Percentiles rank a stretch among this genome's conserved stretches.
phyloP scores from a whole-genome alignment of 2,888 invertebrate species.

The Chalcosyrphus nemorum region DNA sequence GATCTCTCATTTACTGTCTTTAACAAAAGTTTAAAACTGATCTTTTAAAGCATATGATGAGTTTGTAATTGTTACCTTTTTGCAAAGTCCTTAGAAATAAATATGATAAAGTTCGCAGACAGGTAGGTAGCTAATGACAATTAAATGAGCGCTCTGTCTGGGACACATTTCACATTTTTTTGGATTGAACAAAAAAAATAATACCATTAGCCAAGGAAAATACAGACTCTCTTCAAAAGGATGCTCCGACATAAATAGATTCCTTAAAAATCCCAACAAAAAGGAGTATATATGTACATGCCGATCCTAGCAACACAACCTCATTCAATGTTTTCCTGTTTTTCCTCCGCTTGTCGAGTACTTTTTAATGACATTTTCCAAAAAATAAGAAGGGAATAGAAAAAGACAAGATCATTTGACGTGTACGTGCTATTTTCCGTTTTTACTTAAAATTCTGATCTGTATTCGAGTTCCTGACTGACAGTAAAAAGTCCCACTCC shows the following conservation, averaged over 20 bases:
- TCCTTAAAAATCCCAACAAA: constrained; percentile 1
- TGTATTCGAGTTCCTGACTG: constrained; percentile 26
- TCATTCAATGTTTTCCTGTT: constrained; percentile 54
- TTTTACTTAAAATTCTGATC: constrained; percentile 57
- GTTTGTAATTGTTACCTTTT: no score
- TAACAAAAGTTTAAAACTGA: no score
- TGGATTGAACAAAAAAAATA: not conserved
- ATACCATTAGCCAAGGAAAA: constrained; percentile 8
- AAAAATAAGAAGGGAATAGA: constrained; percentile 6
- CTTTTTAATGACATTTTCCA: constrained; percentile 68
- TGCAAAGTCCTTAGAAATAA: no score
- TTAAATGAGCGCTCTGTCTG: constrained; percentile 56
- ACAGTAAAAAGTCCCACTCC: constrained; percentile 3
- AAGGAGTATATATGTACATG: not conserved
- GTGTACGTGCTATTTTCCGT: constrained; percentile 68
- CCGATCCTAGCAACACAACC: constrained; percentile 10
- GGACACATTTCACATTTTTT: not conserved
- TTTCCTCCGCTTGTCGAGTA: constrained; percentile 43
- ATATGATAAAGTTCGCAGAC: not conserved
- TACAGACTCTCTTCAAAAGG: not conserved
- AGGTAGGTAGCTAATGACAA: constrained; percentile 49
- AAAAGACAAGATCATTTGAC: constrained; percentile 63
- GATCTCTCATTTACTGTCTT: no score
- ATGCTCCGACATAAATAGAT: not conserved
- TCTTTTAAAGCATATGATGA: no score